Evolutionary conservation across 1,140 invertebrate species (phyloP), one percentile per base, ranked within the genome.

Genomic region (Bombus superbus): DNA sequence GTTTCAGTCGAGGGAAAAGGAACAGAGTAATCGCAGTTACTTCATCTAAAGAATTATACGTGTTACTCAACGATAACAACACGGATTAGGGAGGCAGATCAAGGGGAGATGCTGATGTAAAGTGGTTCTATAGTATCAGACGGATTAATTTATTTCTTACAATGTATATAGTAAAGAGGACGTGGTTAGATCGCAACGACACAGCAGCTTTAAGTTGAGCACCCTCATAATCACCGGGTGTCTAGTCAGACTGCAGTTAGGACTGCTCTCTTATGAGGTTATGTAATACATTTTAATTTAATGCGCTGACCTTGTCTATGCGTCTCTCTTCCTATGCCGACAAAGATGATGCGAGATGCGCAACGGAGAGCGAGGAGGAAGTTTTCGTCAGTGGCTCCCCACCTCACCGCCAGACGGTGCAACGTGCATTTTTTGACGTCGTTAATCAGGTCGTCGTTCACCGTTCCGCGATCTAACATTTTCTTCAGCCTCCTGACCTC

Each of bases 231-330:
- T 93, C 86, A 92, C 92, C 90, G 90, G 92, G 93, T 92, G 93
- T 93, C 93, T 94, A 92, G 93, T 92, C 93, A 87, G 88, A 80
- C 85, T 91, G 92, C 89, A 92, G 90, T 92, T 89, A 91, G 91
- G 87, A 89, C 91, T 85, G 83, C 85, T 91, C 86, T 89, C 90
- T 91, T 93, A 92, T 88, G 89, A 88, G 86, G 91, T 94, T 94
- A 94, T 91, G 93, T 92, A 94, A 94, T 91, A 91, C 91, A 93
- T 93, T 93, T 93, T 88, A 92, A 93, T 94, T 93, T 91, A 94
- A 93, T 91, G 92, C 92, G 92, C 90, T 93, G 93, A 94, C 94
- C 94, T 94, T 94, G 93, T 94, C 93, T 94, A 94, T 93, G 92
- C 92, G 90, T 90, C 89, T 93, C 90, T 91, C 92, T 94, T 93